Base-by-base conservation (phyloP, 2,888 invertebrate genomes). In the Plagodis pulveraria region DNA sequence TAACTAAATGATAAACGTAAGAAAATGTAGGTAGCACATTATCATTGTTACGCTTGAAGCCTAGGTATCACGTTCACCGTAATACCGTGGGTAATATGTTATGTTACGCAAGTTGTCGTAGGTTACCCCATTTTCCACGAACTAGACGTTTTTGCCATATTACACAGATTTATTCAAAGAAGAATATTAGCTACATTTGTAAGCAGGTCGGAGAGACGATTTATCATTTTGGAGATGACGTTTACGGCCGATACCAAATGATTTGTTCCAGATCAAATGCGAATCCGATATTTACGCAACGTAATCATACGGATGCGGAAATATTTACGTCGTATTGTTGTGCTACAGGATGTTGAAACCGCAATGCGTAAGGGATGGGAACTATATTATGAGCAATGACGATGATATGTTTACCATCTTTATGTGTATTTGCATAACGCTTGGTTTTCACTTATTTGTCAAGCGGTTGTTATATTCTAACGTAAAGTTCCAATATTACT, bases 261-360 rank as follows among this genome's bases (percentile, higher is more conserved):
- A 85, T 85, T 86, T 84, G 85, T 82, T 84, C 76, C 77, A 80
- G 78, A 84, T 84, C 78, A 72, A 83, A 86, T 81, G 83, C 72
- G 80, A 78, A 82, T 82, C 73, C 80, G 76, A 84, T 84, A 80
- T 80, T 81, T 80, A 78, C 78, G 77, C 72, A 78, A 77, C 69
- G 71, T 77, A 75, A 78, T 77, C 73, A 72, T 73, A 67, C 61
- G 74, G 70, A 60, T 68, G 68, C 67, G 72, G 70, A 72, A 72
- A 70, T 69, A 67, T 68, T 71, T 56, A 65, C 67, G 60, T 72
- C 62, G 66, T 68, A 71, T 70, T 68, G 63, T 63, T 64, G 49
- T 58, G 57, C 47, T 59, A 50, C 43, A 51, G 58, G 53, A 10
- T 51, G 55, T 42, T 58, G 56, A 45, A 52, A 56, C 62, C 63